These are phyloP conservation scores for Heteromyza rotundicornis DNA, from an alignment of 2,888 invertebrate species.

Conservation along the genomic window DNA sequence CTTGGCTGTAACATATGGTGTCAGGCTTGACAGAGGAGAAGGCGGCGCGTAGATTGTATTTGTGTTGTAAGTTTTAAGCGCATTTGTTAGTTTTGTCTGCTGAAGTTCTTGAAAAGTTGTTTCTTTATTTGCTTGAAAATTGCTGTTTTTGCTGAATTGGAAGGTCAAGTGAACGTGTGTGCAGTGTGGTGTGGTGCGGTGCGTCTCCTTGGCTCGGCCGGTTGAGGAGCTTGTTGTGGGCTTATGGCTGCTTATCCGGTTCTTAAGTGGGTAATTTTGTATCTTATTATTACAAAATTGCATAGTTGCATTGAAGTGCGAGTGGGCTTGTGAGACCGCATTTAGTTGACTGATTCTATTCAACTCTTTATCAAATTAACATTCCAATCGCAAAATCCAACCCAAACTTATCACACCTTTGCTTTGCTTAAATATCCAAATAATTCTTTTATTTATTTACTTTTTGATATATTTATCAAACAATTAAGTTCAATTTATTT, in stretches of 20 bases:
- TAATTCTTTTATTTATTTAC: not conserved
- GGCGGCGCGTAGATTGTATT: not conserved
- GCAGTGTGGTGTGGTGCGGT: not conserved
- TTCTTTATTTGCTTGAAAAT: constrained; percentile 24
- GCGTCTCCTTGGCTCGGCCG: not conserved
- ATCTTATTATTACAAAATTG: not conserved
- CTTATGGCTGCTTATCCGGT: not conserved
- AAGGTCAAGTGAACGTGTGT: constrained; percentile 44
- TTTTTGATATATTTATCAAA: no score
- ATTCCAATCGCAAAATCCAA: no score
- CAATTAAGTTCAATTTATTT: no score
- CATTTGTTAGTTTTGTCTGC: constrained; percentile 5
- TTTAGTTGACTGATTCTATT: no score
- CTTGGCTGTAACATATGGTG: not conserved
- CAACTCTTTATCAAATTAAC: no score
- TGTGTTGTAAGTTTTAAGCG: no score
- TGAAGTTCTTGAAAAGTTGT: constrained; percentile 12
- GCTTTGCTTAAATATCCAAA: no score
- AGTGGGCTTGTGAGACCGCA: no score
- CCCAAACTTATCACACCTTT: no score
- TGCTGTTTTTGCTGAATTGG: constrained; percentile 15
- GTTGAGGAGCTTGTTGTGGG: not conserved
- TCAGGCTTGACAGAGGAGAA: not conserved
- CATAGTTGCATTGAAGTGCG: no score
- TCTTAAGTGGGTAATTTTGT: not conserved